phyloP scores from a whole-genome alignment of 1,140 invertebrate genomes.

The Hesperophylax magnus region DNA sequence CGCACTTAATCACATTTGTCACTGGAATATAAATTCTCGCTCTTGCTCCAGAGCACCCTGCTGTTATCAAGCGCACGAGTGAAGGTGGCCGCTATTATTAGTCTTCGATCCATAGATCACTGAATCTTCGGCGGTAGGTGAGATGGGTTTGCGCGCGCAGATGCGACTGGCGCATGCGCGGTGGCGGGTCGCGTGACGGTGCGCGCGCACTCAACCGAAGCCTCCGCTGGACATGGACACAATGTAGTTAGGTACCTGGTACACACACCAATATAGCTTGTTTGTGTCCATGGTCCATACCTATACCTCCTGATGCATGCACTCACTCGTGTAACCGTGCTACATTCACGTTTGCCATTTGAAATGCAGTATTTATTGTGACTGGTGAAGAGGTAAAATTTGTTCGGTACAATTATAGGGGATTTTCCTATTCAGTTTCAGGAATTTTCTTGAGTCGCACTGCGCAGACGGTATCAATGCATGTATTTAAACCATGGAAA shows the following conservation, averaged over 20 bases:
- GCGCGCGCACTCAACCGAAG: slow-evolving; percentile 30
- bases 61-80: background rate
- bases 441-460: too few species aligned
- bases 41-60: background rate
- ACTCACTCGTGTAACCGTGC: background rate
- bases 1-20: background rate
- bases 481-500: too few species aligned
- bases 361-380: background rate
- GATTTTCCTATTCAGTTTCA: too few species aligned
- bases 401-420: background rate
- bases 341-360: background rate
- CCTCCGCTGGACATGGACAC: slow-evolving; percentile 20
- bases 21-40: background rate
- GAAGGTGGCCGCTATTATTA: background rate
- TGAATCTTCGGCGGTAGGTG: slow-evolving; percentile 16
- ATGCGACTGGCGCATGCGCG: slow-evolving; percentile 26
- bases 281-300: background rate
- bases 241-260: slow-evolving; percentile 13
- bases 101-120: slow-evolving; percentile 37
- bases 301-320: slow-evolving; percentile 1
- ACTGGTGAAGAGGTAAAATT: slow-evolving; percentile 8
- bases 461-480: too few species aligned
- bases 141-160: slow-evolving; percentile 31
- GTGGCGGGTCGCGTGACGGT: slow-evolving; percentile 34
- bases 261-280: background rate